Percentiles rank a stretch among this genome's conserved stretches.
These are phyloP conservation scores for Philaenus spumarius DNA, from an alignment of 1,140 invertebrate genomes.

Conservation along the genomic window DNA sequence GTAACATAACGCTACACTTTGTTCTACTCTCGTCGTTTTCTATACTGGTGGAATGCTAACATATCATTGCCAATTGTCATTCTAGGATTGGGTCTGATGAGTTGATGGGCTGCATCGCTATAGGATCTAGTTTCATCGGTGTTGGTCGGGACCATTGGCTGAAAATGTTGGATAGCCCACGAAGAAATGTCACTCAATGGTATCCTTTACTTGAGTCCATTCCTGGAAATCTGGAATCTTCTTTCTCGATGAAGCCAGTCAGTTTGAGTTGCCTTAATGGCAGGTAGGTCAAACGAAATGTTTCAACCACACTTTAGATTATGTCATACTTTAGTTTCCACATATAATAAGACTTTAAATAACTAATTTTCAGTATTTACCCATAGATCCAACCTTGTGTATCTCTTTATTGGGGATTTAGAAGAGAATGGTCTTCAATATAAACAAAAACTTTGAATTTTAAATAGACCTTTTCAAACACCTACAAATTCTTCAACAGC, in stretches of 20 bases:
- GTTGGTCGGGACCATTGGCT: constrained; percentile 82
- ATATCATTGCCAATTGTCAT: too few relatives aligned
- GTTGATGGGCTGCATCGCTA: constrained; percentile 73
- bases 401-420: not conserved
- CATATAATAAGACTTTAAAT: too few relatives aligned
- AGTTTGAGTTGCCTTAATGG: constrained; percentile 57
- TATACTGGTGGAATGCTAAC: too few relatives aligned
- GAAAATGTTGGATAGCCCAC: constrained; percentile 78
- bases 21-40: too few relatives aligned
- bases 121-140: constrained; percentile 69
- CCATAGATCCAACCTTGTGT: not conserved
- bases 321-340: not conserved
- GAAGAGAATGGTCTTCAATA: not conserved
- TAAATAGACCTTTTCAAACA: not conserved
- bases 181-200: constrained; percentile 81
- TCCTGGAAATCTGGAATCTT: constrained; percentile 48
- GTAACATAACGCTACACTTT: too few relatives aligned
- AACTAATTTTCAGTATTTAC: not conserved
- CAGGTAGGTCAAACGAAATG: constrained; percentile 41
- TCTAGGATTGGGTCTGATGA: constrained; percentile 78
- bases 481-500: too few relatives aligned
- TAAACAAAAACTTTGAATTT: not conserved
- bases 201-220: constrained; percentile 66
- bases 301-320: not conserved
- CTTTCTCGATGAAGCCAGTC: constrained; percentile 45